phyloP scores from a whole-genome alignment of 2,113 vertebrate genomes.

The Todiramphus chloris region DNA sequence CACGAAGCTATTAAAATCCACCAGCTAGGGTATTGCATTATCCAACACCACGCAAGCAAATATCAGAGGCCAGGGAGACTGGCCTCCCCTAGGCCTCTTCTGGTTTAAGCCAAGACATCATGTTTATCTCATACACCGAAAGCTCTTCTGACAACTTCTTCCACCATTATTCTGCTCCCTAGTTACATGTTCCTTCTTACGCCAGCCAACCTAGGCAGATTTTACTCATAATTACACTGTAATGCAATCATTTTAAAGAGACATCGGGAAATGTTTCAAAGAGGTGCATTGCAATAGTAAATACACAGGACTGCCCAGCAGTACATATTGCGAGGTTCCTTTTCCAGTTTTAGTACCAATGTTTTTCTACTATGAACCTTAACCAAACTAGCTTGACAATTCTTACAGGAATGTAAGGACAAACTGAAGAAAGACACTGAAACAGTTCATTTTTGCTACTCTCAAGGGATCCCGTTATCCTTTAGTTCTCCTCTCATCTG shows the following conservation, averaged over 20 bases:
- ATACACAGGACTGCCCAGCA: neutral
- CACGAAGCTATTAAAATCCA: neutral
- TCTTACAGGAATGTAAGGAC: neutral
- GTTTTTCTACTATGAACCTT: neutral
- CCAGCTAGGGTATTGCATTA: neutral
- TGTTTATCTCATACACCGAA: fast-evolving
- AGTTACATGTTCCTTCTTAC: neutral
- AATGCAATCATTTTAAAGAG: neutral
- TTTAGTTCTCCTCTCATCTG: neutral
- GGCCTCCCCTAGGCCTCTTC: neutral
- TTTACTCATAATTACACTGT: neutral
- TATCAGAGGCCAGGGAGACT: neutral
- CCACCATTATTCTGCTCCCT: neutral
- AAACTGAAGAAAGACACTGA: neutral
- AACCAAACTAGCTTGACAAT: neutral
- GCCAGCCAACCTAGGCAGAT: neutral
- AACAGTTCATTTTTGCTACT: neutral
- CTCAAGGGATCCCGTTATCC: neutral
- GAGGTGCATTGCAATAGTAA: neutral
- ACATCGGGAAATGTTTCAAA: neutral
- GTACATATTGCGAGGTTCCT: neutral
- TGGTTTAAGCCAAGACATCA: neutral
- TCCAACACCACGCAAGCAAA: neutral
- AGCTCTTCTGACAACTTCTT: neutral
- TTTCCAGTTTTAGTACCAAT: neutral